Evolutionary conservation across 2,113 vertebrate genomes (phyloP).

Genomic region (Phylloscopus trochilus): DNA sequence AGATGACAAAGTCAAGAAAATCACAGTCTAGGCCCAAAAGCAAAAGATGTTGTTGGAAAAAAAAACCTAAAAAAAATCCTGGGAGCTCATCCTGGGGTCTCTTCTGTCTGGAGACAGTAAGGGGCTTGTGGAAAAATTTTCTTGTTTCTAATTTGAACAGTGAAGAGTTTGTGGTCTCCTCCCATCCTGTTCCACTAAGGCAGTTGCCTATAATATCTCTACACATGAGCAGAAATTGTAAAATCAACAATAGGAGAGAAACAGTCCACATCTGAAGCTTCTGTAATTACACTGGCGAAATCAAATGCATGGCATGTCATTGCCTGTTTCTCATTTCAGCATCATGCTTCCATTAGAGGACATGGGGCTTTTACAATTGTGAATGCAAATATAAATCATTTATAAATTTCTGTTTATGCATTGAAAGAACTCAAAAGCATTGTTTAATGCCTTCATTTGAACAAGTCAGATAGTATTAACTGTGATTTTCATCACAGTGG

Average conservation of each 20-base stretch:
- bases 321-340: not conserved
- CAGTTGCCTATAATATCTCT: not conserved
- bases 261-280: not conserved
- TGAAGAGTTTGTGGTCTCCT: not conserved
- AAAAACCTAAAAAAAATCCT: not conserved
- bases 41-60: not conserved
- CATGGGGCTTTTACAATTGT: not conserved
- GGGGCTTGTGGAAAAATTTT: not conserved
- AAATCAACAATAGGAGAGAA: not conserved
- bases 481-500: not conserved
- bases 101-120: not conserved
- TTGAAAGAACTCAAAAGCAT: not conserved
- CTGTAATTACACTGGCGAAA: not conserved
- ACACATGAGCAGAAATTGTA: not conserved
- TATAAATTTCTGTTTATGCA: not conserved
- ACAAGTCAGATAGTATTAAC: not conserved
- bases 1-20: not conserved
- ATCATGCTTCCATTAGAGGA: not conserved
- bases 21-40: not conserved
- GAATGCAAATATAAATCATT: not conserved
- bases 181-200: not conserved
- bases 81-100: accelerated
- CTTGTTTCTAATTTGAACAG: not conserved
- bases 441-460: not conserved
- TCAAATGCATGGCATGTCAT: not conserved